These are phyloP conservation scores for Pharmacophagus antenor DNA, from an alignment of 2,888 invertebrate genomes.

Conservation along the genomic window DNA sequence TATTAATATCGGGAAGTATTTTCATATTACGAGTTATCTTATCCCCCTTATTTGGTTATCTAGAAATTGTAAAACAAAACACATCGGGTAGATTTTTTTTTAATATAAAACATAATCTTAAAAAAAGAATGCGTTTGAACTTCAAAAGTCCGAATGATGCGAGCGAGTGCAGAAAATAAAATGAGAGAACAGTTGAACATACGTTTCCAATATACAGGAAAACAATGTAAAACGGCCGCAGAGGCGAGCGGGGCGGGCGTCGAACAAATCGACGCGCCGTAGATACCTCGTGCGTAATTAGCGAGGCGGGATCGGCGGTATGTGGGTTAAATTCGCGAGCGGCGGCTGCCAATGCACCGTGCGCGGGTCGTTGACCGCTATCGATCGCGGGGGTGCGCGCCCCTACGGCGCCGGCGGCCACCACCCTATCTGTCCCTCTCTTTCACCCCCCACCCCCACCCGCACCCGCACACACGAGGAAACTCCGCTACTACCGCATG, in stretches of 20 bases:
- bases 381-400: constrained; percentile 72
- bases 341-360: constrained; percentile 68
- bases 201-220: too few species aligned
- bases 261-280: constrained; percentile 8
- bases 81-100: too few species aligned
- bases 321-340: constrained; percentile 66
- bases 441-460: constrained; percentile 37
- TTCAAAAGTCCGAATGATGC: too few species aligned
- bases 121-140: too few species aligned
- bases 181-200: too few species aligned
- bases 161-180: too few species aligned
- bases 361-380: constrained; percentile 76
- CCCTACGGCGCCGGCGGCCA: constrained; percentile 59
- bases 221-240: too few species aligned
- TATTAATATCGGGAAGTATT: not conserved
- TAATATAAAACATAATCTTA: too few species aligned
- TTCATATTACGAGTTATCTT: too few species aligned
- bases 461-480: constrained; percentile 51
- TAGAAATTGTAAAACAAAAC: too few species aligned
- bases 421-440: constrained; percentile 44
- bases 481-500: constrained; percentile 69
- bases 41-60: too few species aligned
- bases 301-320: constrained; percentile 49
- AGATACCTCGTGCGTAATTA: constrained; percentile 61
- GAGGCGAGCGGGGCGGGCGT: too few species aligned